A percentile compares a stretch with the other conserved stretches of the same genome.
Evolutionary conservation across 2,888 invertebrate species (phyloP).

Genomic region (Troilus luridus): DNA sequence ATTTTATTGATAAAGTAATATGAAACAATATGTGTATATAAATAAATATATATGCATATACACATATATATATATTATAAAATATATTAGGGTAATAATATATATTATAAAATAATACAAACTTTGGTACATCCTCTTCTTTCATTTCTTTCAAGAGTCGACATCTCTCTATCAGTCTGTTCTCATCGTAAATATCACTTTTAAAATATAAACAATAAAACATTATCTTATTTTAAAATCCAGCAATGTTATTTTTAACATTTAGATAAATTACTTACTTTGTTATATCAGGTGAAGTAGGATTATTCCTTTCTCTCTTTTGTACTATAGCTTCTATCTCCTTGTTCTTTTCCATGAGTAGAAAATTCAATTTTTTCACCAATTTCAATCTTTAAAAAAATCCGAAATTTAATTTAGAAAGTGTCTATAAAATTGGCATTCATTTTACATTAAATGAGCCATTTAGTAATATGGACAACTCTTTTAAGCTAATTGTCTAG

Average conservation of each 20-base stretch:
- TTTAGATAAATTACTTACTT: neutral
- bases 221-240: no score
- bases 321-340: neutral
- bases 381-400: slow-evolving; percentile 15
- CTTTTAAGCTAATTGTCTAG: no score
- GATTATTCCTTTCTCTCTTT: neutral
- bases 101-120: neutral
- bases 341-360: slow-evolving; percentile 6
- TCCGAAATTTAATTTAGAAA: neutral
- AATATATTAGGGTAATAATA: neutral
- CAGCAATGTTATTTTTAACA: neutral
- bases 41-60: no score
- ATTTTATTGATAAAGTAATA: no score
- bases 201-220: neutral
- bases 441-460: no score
- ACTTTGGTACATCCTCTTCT: slow-evolving; percentile 23
- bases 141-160: neutral
- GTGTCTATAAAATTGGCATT: neutral
- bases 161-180: neutral
- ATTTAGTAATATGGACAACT: no score
- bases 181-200: neutral
- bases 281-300: neutral
- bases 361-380: neutral
- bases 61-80: no score
- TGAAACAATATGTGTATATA: no score